Evolutionary conservation across 35 echinoderm and acorn worm species (phyloP), one percentile per base, ranked within the genome.

Genomic region (Antedon bifida): DNA sequence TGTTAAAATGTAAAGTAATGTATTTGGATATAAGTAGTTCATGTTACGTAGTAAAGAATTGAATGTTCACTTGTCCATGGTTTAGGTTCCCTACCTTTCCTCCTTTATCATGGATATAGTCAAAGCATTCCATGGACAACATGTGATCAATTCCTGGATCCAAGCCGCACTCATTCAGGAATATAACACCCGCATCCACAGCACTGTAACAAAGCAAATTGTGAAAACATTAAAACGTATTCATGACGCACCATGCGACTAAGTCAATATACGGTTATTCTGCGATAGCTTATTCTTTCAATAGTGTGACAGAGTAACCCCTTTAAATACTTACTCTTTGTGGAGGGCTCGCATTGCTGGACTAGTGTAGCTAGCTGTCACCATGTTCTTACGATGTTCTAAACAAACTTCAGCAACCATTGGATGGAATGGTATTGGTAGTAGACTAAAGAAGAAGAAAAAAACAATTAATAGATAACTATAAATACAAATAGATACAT

Each of bases 61-160:
- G n/a, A n/a, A n/a, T n/a, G n/a, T n/a, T n/a, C n/a, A n/a, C n/a
- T n/a, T n/a, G n/a, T n/a, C n/a, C n/a, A n/a, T n/a, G n/a, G n/a
- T n/a, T n/a, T n/a, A n/a, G n/a, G n/a, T n/a, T n/a, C n/a, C n/a
- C n/a, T n/a, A n/a, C n/a, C n/a, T n/a, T n/a, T n/a, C n/a, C n/a
- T n/a, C n/a, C n/a, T n/a, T n/a, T n/a, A n/a, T n/a, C n/a, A n/a
- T n/a, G n/a, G n/a, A n/a, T n/a, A n/a, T n/a, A n/a, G n/a, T n/a
- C n/a, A n/a, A n/a, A 97, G 44, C 87, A 84, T 87, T 97, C 90
- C 94, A 97, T 97, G 5, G 94, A 90, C 11, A 97, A 83, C 82
- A 97, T 91, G 82, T 97, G 94, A 55, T 97, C 94, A 82, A 97
- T 92, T 5, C 94, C 94, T 26, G 94, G 94, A 44, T 97, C 94